Base-by-base conservation (phyloP, 2,113 vertebrate genomes). In the Callithrix jacchus region DNA sequence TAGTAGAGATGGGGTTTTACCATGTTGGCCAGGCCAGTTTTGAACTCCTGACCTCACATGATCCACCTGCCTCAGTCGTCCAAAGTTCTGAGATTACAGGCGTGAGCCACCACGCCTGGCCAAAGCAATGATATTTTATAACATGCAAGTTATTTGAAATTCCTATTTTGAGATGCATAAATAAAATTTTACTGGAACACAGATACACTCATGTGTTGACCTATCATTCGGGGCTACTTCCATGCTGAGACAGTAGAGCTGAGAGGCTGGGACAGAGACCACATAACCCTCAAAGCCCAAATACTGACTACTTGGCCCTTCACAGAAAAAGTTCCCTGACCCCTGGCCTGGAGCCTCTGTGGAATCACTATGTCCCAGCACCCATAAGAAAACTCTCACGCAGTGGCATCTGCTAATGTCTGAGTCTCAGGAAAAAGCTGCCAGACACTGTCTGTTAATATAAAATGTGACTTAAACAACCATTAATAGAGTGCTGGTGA, bases 171-270 rank as follows among this genome's bases (percentile, higher is more conserved):
- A 37, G 21, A 37, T 58, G 18, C 7, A 32, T 12, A 68, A 35
- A 82, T 58, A n/a, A 80, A 94, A 32, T 76, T 77, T 82, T 23
- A 27, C 16, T 27, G 52, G 71, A 47, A 85, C 37, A 14, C 7
- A 42, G 25, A 45, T 6, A 49, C 3, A 17, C 5, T 32, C 7
- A 7, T 12, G 20, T n/a, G 47, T n/a, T 83, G 61, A 40, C 0
- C 14, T n/a, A 27, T 3, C 17, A 1, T 66, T 61, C 21, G 0
- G 1, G 37, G 64, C 80, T 74, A 32, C 27, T 90, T 61, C 32
- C 4, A 17, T 0, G 12, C 18, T 56, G 25, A 0, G 7, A 8
- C 11, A 35, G 12, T 21, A 83, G 77, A 40, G 49, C 5, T 8
- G 52, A 35, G 27, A 2, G 8, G n/a, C 42, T 58, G 8, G 58